Evolutionary conservation across 2,888 invertebrate genomes (phyloP), one percentile per base, ranked within the genome.

Genomic region (Thelaira solivaga): DNA sequence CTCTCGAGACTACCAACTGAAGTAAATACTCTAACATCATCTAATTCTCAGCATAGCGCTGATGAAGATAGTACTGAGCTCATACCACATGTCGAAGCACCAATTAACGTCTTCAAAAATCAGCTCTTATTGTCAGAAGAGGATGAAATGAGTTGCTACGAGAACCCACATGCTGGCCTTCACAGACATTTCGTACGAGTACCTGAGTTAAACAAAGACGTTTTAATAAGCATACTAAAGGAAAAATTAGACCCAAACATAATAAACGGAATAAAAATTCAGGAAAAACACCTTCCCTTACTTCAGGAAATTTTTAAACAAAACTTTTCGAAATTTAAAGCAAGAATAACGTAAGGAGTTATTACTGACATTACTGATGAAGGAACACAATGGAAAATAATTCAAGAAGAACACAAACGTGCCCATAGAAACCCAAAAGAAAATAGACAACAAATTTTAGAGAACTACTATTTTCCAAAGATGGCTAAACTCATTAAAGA

Each of bases 11-110:
- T 71, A 64, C 41, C 22, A 22, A n/a, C 43, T 24, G 57, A 29
- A 41, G n/a, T 41, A 26, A 26, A 41, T 29, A 18, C 39, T 41
- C 22, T 59, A 18, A 26, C 26, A 29, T 26, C 57, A n/a, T 41
- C 6, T 11, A 10, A 18, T 59, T 41, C 79, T 5, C 36, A 57
- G 1, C 79, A 77, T 53, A 76, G 75, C 41, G 80, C 76, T 1
- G 80, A 81, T 20, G 71, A 80, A 18, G 78, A 80, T 29, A 65
- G 47, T 20, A 68, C 79, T 8, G 80, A 81, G 16, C 68, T 81
- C 74, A 39, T 51, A 29, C 26, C 55, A 47, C 49, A n/a, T 64
- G 51, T 26, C 26, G 79, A 29, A 76, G 59, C 24, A 59, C 76
- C 11, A 65, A 77, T 61, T 22, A 51, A 39, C 26, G 39, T 51